Percentiles rank a stretch among this genome's conserved stretches.
Conservation (phyloP, 2,888 invertebrate genomes). For the Galerucella pusilla region DNA sequence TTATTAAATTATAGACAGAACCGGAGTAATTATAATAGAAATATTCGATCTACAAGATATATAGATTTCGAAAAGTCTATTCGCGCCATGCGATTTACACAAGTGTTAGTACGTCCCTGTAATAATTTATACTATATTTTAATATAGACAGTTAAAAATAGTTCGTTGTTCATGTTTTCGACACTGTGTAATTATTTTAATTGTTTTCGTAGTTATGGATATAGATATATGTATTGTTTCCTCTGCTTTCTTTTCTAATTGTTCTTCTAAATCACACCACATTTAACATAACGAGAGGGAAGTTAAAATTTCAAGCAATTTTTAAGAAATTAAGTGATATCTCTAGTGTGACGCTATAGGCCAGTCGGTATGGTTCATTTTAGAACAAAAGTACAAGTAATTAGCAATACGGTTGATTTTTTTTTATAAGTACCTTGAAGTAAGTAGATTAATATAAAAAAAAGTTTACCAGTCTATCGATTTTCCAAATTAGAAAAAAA, state of each 20-base stretch:
- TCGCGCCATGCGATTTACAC: neutral
- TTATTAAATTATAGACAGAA: constrained; percentile 37
- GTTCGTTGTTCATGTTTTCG: constrained; percentile 32
- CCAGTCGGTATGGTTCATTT: too few species aligned
- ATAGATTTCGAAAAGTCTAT: neutral
- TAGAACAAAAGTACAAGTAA: too few species aligned
- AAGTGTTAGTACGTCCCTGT: neutral
- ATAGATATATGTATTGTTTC: constrained; percentile 23
- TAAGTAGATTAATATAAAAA: too few species aligned
- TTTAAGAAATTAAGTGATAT: constrained; percentile 26
- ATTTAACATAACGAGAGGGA: constrained; percentile 25
- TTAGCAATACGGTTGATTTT: too few species aligned
- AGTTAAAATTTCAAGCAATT: constrained; percentile 22
- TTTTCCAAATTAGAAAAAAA: too few species aligned
- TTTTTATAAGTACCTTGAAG: too few species aligned
- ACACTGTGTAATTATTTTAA: constrained; percentile 37
- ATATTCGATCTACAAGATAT: neutral
- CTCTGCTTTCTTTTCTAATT: constrained; percentile 33
- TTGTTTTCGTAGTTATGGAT: constrained; percentile 29
- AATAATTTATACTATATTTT: neutral
- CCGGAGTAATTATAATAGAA: constrained; percentile 2
- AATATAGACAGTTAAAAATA: neutral
- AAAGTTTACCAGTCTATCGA: too few species aligned
- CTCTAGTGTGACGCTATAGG: neutral
- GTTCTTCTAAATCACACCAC: constrained; percentile 22